phyloP scores from a whole-genome alignment of 2,888 invertebrate species.

The Cantharis lateralis region DNA sequence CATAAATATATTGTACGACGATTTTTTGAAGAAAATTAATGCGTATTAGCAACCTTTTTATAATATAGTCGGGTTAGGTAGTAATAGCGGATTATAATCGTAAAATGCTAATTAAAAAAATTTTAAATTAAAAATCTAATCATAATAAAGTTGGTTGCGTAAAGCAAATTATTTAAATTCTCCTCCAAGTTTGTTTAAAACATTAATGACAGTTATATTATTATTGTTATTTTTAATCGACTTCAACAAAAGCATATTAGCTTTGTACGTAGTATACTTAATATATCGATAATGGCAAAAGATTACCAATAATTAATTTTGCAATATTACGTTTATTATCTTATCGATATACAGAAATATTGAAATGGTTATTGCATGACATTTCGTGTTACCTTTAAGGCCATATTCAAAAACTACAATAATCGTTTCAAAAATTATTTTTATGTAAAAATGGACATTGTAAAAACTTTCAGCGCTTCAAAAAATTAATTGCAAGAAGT shows the following conservation, averaged over 20 bases:
- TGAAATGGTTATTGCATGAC: neutral
- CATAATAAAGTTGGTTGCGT: neutral
- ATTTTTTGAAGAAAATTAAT: conserved; percentile 4
- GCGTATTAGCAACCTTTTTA: neutral
- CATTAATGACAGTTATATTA: neutral
- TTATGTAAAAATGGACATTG: neutral
- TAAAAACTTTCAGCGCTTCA: neutral
- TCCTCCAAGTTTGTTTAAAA: neutral
- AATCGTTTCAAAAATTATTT: neutral
- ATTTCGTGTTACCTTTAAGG: neutral
- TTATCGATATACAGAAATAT: neutral
- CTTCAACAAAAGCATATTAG: neutral
- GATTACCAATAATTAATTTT: neutral
- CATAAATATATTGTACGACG: neutral
- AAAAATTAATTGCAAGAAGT: conserved; percentile 36
- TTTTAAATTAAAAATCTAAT: neutral
- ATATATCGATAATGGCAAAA: neutral
- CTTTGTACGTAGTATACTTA: neutral
- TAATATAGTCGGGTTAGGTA: neutral
- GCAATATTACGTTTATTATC: neutral
- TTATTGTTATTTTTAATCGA: neutral
- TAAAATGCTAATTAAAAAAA: neutral
- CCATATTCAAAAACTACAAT: neutral
- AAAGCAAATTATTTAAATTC: neutral
- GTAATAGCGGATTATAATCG: neutral